Evolutionary conservation across 2,888 invertebrate genomes (phyloP), one percentile per base, ranked within the genome.

Genomic region (Spodoptera picta): DNA sequence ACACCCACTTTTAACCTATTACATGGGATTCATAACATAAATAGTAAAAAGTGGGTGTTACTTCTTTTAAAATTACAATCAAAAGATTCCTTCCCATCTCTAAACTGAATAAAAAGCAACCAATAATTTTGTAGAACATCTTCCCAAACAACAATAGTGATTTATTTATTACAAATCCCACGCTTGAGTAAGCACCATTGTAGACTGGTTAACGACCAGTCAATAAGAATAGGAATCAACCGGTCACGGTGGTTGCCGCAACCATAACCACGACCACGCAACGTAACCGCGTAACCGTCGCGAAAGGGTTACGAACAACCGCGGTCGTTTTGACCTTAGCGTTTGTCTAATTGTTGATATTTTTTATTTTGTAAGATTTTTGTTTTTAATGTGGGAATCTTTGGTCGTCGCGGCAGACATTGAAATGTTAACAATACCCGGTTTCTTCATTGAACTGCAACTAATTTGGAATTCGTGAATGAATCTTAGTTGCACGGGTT

Each of bases 231-330:
- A 6, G 51, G n/a, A 41, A n/a, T 54, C 10, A 65, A 69, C 60
- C 69, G 62, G 69, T 69, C 70, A 65, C 65, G 74, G 47, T 54
- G 66, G 74, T 73, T 74, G 65, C 60, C 31, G 47, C 73, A 73
- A 74, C 60, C 56, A 48, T 27, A 27, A 27, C 27, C 27, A 5
- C 27, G 14, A 52, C 56, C 58, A 48, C 63, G 56, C 54, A 31
- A 43, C 19, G 62, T 60, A 65, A 65, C 65, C 63, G 57, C 64
- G 61, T 19, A 73, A 73, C 65, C 62, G 57, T 7, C 57, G 54
- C 69, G 57, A 69, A 73, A 63, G 60, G 74, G 62, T 69, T 73
- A 65, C 59, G 59, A 73, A 14, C 46, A 58, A 73, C 62, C 65
- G 65, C 42, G 55, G 55, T 46, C 36, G 14, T 42, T 42, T 24